Conservation (phyloP, 2,888 invertebrate species). For the Halictus ligatus region DNA sequence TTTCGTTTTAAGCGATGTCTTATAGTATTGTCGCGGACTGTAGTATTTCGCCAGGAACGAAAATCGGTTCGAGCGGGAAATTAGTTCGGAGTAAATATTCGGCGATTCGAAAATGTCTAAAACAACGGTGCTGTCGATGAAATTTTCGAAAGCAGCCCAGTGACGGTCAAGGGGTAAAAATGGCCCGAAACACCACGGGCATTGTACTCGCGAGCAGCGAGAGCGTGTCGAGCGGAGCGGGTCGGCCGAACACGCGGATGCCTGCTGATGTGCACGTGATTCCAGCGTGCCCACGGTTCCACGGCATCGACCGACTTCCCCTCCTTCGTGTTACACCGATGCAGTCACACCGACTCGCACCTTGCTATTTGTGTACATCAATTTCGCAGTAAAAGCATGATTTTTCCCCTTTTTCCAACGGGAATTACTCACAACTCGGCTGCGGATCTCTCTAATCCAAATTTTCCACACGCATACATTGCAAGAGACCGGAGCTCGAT, state of each 20-base stretch:
- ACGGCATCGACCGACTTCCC: conserved; percentile 81
- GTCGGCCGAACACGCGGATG: conserved; percentile 80
- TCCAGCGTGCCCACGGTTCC: conserved; percentile 76
- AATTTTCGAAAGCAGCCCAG: conserved; percentile 3
- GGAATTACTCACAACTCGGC: not conserved
- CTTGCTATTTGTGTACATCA: conserved; percentile 50
- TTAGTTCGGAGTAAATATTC: not conserved
- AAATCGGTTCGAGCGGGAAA: not conserved
- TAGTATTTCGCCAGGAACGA: not conserved
- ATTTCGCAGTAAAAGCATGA: conserved; percentile 39
- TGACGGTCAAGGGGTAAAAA: conserved; percentile 36
- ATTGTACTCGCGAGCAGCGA: conserved; percentile 54
- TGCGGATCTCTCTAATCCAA: not conserved
- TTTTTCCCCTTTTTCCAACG: conserved; percentile 18
- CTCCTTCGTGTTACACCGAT: conserved; percentile 64
- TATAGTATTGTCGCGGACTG: too few species aligned
- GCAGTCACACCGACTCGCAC: conserved; percentile 50
- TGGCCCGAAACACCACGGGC: conserved; percentile 44
- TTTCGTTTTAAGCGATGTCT: too few species aligned
- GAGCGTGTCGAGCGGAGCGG: conserved; percentile 62
- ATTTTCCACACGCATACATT: not conserved
- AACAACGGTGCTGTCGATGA: not conserved
- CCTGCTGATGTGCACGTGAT: conserved; percentile 83
- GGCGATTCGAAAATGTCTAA: not conserved
- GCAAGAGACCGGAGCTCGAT: too few species aligned